Base-by-base conservation (phyloP, 2,888 invertebrate species). In the Phlogophora meticulosa region DNA sequence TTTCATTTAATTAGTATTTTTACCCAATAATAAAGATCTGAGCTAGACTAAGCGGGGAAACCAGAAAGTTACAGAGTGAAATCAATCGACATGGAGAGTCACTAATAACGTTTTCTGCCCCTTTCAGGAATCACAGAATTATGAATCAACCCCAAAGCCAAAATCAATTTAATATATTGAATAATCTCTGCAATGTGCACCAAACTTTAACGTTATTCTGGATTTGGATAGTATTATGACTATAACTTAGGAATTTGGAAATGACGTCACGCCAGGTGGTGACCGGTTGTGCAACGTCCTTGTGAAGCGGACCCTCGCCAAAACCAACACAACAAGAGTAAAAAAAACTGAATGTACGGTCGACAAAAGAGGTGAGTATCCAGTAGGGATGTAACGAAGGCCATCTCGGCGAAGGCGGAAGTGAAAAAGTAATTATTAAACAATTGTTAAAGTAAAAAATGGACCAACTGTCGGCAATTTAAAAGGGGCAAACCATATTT, bases 231-330 rank as follows among this genome's bases (percentile, higher is more conserved):
- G 28, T 28, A 4, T 28, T 28, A 28, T 2, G 11, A 24, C 17
- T 34, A 4, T 52, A 20, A 57, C 32, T 48, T 57, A 55, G 17
- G 70, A 70, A 76, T 83, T 64, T n/a, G 43, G 63, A 1, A 32
- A 36, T 75, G 74, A 82, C 76, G 82, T 71, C 66, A 71, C 66
- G 74, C 63, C 81, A 81, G 56, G 10, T 63, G 66, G 40, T 36
- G 56, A 66, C 80, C 74, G 64, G 83, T 79, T 73, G 28, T 65
- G 62, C 70, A 68, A 45, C 57, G 76, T 65, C 76, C 72, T 81
- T 76, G 74, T 45, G 38, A 59, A 65, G 63, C 72, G 76, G 70
- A 76, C 70, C 74, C 59, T 73, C 52, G 36, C 34, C 34, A 56
- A 62, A 78, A 56, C 40, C 46, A 22, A 65, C 20, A 46, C 13